phyloP scores from a whole-genome alignment of 1,140 invertebrate species.

The Riptortus pedestris region DNA sequence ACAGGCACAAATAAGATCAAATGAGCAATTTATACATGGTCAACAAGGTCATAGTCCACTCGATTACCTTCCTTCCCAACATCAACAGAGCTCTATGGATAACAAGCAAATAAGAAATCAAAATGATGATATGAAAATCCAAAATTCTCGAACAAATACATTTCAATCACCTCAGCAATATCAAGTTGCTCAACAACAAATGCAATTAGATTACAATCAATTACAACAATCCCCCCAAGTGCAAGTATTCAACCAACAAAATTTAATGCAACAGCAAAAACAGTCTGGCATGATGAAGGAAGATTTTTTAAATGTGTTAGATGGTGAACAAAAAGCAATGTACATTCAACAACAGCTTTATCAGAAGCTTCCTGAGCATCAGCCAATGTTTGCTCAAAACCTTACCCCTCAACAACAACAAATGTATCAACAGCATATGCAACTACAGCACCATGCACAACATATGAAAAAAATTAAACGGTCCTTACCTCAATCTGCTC shows the following conservation, averaged over 20 bases:
- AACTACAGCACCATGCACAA: constrained; percentile 40
- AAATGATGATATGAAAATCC: constrained; percentile 27
- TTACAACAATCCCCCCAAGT: constrained; percentile 30
- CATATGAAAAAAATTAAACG: constrained; percentile 40
- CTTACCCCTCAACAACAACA: constrained; percentile 39
- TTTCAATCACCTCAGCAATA: constrained; percentile 33
- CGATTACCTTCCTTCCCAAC: constrained; percentile 24
- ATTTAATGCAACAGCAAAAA: constrained; percentile 29
- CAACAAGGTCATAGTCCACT: constrained; percentile 3
- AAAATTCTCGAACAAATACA: constrained; percentile 28
- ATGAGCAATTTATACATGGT: constrained; percentile 28
- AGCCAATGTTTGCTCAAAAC: constrained; percentile 34
- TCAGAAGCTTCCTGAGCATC: constrained; percentile 30
- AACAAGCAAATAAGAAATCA: constrained; percentile 19
- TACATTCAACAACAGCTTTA: constrained; percentile 31
- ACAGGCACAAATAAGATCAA: constrained; percentile 27
- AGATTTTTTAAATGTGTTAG: constrained; percentile 16
- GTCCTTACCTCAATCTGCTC: constrained; percentile 32
- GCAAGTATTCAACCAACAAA: constrained; percentile 21
- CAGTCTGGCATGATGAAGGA: constrained; percentile 18
- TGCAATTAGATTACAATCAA: constrained; percentile 28
- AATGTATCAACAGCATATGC: constrained; percentile 41
- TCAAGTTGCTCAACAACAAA: constrained; percentile 31
- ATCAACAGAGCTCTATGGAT: constrained; percentile 5
- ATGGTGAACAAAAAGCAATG: constrained; percentile 27